Evolutionary conservation across 2,888 invertebrate species (phyloP).

Genomic region (Drosophila prolongata): DNA sequence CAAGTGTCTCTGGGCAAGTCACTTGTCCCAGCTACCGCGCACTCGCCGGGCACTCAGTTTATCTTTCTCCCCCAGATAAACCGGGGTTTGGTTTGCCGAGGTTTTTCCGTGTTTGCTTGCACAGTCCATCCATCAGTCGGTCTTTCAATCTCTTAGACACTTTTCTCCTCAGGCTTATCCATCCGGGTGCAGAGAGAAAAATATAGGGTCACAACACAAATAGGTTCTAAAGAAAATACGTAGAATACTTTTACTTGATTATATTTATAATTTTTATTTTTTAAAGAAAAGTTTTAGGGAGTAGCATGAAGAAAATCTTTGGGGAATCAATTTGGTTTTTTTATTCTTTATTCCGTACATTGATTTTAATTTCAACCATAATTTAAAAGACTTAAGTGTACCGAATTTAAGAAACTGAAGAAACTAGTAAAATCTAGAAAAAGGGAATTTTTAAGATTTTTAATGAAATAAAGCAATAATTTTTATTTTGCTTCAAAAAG

Average conservation of each 20-base stretch:
- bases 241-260: background rate
- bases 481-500: too few species aligned
- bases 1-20: constrained; percentile 13
- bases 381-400: too few species aligned
- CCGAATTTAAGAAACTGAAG: too few species aligned
- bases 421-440: too few species aligned
- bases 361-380: too few species aligned
- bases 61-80: constrained; percentile 34
- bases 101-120: constrained; percentile 51
- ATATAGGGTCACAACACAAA: too few species aligned
- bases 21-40: constrained; percentile 25
- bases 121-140: constrained; percentile 53
- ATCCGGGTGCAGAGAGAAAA: constrained; percentile 3
- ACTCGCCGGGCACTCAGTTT: constrained; percentile 18
- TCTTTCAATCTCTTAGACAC: constrained; percentile 73
- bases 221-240: background rate
- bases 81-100: constrained; percentile 30
- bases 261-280: background rate
- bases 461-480: too few species aligned
- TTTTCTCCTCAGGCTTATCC: constrained; percentile 60
- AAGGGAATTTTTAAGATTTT: too few species aligned
- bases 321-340: too few species aligned
- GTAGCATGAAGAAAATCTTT: too few species aligned
- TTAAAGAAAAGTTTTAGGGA: too few species aligned
- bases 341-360: too few species aligned